phyloP scores from a whole-genome alignment of 2,797 vertebrate genomes.

The Rhincodon typus region DNA sequence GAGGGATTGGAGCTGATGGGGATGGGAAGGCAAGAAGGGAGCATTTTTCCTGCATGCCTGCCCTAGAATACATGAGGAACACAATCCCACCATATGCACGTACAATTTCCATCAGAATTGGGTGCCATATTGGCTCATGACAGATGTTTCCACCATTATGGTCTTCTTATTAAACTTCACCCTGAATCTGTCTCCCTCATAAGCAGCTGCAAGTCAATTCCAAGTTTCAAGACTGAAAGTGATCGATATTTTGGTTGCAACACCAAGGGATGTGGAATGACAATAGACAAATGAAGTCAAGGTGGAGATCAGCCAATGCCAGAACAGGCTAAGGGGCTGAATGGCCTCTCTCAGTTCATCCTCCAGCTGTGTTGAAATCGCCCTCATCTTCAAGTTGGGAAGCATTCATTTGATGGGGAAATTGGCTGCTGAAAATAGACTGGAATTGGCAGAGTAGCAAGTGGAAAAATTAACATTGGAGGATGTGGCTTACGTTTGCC shows the following conservation, averaged over 20 bases:
- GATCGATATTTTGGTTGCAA: background rate
- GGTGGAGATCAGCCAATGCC: background rate
- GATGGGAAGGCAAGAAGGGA: too few relatives aligned
- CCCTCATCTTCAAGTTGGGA: background rate
- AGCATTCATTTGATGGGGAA: background rate
- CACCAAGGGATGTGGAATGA: too few relatives aligned
- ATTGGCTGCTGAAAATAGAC: background rate
- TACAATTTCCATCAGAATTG: too few relatives aligned
- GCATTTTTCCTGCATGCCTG: too few relatives aligned
- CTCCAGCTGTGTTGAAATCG: background rate
- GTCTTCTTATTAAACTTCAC: too few relatives aligned
- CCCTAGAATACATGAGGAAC: too few relatives aligned
- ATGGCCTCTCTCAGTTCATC: background rate
- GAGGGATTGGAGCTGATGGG: too few relatives aligned
- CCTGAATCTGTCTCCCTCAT: background rate
- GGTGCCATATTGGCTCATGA: too few relatives aligned
- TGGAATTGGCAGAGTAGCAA: background rate
- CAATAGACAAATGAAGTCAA: background rate
- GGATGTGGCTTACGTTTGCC: background rate
- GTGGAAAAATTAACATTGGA: background rate
- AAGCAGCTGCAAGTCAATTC: background rate
- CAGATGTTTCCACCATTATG: too few relatives aligned
- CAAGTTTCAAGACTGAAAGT: background rate
- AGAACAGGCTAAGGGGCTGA: background rate
- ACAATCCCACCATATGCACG: too few relatives aligned